phyloP scores from a whole-genome alignment of 53 echinoderm and acorn worm genomes.

The Mesocentrotus franciscanus region DNA sequence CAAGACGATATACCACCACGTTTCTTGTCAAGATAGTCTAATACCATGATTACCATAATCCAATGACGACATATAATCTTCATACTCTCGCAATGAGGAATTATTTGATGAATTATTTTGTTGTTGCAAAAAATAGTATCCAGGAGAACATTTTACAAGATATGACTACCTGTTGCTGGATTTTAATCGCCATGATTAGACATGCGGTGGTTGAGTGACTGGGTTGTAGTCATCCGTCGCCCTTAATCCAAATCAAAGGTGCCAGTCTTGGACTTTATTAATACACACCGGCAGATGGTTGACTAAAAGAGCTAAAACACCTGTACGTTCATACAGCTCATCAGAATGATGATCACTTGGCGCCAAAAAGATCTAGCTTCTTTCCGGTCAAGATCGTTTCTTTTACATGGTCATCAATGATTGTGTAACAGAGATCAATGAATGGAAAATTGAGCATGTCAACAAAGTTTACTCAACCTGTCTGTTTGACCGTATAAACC shows the following conservation, averaged over 20 bases:
- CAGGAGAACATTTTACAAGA: not conserved
- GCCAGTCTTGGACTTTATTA: not conserved
- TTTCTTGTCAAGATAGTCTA: slow-evolving; percentile 2
- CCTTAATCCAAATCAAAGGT: not conserved
- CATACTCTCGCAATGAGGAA: not conserved
- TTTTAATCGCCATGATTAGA: not conserved
- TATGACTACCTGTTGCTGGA: not conserved
- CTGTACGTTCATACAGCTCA: slow-evolving; percentile 3
- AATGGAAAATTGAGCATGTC: not conserved
- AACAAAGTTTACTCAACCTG: not conserved
- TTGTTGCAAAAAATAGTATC: not conserved
- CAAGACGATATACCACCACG: not conserved
- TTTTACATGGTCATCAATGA: not conserved
- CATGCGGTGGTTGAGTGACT: not conserved
- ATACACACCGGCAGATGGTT: not conserved
- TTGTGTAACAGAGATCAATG: not conserved
- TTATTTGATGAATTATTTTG: not conserved
- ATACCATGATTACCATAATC: not conserved
- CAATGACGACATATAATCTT: not conserved
- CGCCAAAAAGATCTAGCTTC: not conserved
- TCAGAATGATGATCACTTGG: not conserved
- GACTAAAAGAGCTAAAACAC: not conserved
- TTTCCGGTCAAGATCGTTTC: slow-evolving; percentile 34
- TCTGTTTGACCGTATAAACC: not conserved
- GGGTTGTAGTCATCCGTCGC: not conserved